Conservation (phyloP, 2,797 vertebrate genomes). For the Otolemur crassicaudatus region DNA sequence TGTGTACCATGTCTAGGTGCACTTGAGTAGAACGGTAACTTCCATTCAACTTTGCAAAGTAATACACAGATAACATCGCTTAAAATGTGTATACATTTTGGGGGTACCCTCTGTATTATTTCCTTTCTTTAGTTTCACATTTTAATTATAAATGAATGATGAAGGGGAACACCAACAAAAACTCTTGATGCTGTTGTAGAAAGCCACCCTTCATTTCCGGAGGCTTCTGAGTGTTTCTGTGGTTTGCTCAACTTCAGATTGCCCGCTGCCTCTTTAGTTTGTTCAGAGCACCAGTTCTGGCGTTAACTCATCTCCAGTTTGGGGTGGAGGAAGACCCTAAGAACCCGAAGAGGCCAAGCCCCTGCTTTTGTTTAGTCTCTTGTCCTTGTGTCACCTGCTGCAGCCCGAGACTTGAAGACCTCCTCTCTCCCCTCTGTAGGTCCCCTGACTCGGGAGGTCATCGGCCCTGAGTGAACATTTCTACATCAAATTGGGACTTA, state of each 20-base stretch:
- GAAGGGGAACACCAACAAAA: neutral
- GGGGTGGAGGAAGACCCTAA: neutral
- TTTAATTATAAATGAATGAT: conserved; percentile 44
- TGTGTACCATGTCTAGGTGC: too few species aligned
- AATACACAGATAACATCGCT: too few species aligned
- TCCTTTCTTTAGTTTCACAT: neutral
- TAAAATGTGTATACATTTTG: too few species aligned
- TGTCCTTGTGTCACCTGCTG: neutral
- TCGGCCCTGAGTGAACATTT: neutral
- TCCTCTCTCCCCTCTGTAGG: neutral
- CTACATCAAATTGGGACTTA: neutral
- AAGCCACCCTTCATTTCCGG: conserved; percentile 15
- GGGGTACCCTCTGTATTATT: neutral
- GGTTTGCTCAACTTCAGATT: conserved; percentile 26
- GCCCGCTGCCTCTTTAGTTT: neutral
- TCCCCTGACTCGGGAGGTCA: neutral
- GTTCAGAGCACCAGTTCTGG: neutral
- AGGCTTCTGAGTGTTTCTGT: neutral
- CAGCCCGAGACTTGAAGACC: neutral
- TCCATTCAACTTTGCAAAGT: too few species aligned
- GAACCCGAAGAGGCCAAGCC: neutral
- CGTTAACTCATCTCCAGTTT: neutral
- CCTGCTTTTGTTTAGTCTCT: neutral
- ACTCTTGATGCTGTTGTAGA: neutral
- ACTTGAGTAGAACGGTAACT: too few species aligned